Base-by-base conservation (phyloP, 92 coral and sea anemone species). In the Pocillopora meandrina region DNA sequence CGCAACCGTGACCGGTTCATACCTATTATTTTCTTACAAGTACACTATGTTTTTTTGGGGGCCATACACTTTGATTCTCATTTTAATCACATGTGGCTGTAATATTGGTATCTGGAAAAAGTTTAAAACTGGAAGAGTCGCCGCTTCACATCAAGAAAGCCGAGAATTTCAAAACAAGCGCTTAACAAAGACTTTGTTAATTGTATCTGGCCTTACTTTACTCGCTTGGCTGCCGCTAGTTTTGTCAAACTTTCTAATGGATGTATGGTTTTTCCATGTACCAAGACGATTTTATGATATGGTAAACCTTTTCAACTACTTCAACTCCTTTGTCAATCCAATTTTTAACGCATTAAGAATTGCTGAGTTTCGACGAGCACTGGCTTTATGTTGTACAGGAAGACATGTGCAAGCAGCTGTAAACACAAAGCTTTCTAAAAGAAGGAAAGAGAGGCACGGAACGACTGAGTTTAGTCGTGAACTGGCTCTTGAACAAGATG, bases 91-190 rank as follows among this genome's bases (percentile, higher is more conserved):
- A 62, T 21, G 57, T 20, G 75, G 75, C 16, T 36, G 56, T 42
- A 71, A 71, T 59, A 35, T 71, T 21, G 60, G 23, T 12, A 71
- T 42, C 42, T 71, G 75, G 75, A 36, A 56, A 71, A 71, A 35
- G 56, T 35, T 71, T 71, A 60, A 42, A 71, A 17, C 18, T 3
- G 75, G 75, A 13, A 16, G 10, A 2, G 21, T 71, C 11, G 75
- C 49, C 49, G 1, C 49, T 42, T 42, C 49, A 42, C 75, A 12
- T 71, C 57, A 36, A 42, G 18, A 15, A 56, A 71, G 59, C 75
- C 49, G 49, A 42, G 49, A 7, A 3, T 42, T 42, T 3, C 49
- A 42, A 42, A 42, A 42, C 49, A 42, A 42, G 7, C 49, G 49
- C 49, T 42, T 42, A 42, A 42, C 49, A 42, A 71, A 71, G 47